These are phyloP conservation scores for Sesamia inferens DNA, from an alignment of 2,888 invertebrate species.

Conservation along the genomic window DNA sequence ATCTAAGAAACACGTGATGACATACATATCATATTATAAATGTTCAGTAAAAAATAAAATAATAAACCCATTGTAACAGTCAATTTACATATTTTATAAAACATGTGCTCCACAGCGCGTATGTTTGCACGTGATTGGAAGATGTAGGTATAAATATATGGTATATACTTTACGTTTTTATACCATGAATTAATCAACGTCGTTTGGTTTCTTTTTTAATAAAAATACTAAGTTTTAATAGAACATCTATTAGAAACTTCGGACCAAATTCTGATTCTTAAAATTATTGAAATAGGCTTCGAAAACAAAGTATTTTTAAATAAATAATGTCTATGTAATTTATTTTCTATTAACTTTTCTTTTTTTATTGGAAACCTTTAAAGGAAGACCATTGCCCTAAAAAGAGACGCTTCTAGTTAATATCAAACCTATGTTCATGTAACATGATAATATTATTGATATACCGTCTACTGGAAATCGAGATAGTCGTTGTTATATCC, in stretches of 20 bases:
- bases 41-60: constrained; percentile 45
- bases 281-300: background rate
- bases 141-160: constrained; percentile 11
- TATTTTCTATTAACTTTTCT: background rate
- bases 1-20: constrained; percentile 33
- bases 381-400: background rate
- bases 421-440: too few relatives aligned
- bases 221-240: background rate
- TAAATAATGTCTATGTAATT: background rate
- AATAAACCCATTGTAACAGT: constrained; percentile 42
- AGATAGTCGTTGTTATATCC: too few relatives aligned
- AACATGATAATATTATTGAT: too few relatives aligned
- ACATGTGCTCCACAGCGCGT: constrained; percentile 38
- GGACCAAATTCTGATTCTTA: background rate
- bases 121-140: constrained; percentile 44
- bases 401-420: background rate
- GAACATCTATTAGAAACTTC: background rate
- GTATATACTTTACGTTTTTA: too few relatives aligned
- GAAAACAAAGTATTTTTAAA: background rate
- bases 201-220: background rate
- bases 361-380: background rate
- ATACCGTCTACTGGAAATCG: too few relatives aligned
- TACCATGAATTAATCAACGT: background rate
- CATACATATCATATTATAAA: constrained; percentile 11
- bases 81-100: constrained; percentile 58